Percentiles rank a stretch among this genome's conserved stretches.
Conservation (phyloP, 2,888 invertebrate genomes). For the Hyposoter dolosus region DNA sequence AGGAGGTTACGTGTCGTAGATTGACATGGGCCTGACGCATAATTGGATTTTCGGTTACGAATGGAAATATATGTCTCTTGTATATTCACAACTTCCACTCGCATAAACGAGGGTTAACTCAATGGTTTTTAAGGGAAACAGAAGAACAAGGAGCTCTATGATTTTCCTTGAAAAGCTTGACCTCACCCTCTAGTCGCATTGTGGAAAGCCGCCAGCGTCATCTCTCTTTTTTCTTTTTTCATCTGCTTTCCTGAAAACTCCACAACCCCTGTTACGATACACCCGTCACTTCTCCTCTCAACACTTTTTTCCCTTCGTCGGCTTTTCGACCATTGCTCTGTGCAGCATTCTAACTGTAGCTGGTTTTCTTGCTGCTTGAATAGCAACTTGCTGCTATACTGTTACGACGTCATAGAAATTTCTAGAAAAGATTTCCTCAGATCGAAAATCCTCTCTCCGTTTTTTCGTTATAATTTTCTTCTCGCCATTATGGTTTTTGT, state of each 20-base stretch:
- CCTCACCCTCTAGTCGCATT: constrained; percentile 43
- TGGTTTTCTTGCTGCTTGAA: constrained; percentile 21
- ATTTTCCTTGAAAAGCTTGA: constrained; percentile 39
- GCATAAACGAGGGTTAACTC: not conserved
- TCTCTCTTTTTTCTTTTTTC: constrained; percentile 4
- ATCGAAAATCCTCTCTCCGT: not conserved
- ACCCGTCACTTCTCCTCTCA: constrained; percentile 35
- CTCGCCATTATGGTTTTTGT: not conserved
- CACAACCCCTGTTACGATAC: constrained; percentile 25
- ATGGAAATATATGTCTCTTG: not conserved
- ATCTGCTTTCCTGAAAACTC: not conserved
- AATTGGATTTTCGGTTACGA: not conserved
- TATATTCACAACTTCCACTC: not conserved
- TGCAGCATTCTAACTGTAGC: constrained; percentile 44
- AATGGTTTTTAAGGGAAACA: not conserved
- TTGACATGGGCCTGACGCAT: not conserved
- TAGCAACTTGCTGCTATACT: constrained; percentile 44
- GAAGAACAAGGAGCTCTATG: not conserved
- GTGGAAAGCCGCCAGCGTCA: constrained; percentile 24
- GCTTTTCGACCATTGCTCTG: constrained; percentile 17
- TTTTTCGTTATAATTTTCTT: not conserved
- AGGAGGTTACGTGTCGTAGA: not conserved
- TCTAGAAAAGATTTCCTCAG: constrained; percentile 63
- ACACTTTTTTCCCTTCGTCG: constrained; percentile 23
- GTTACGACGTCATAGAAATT: constrained; percentile 64